Base-by-base conservation (phyloP, 2,797 vertebrate genomes). In the Periparus ater region DNA sequence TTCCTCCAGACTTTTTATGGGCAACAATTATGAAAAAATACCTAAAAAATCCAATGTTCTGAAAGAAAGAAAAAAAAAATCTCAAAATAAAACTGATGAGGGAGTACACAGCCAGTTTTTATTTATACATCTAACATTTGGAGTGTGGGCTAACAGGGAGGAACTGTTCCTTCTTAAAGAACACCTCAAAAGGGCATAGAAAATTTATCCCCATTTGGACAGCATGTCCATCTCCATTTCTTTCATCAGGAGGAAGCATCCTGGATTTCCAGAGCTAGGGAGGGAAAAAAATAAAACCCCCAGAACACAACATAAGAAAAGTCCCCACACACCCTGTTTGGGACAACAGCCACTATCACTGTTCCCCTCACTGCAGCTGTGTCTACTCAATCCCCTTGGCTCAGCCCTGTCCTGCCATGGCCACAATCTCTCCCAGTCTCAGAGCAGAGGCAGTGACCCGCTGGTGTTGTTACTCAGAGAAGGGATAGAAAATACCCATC, bases 71-170 rank as follows among this genome's bases (percentile, higher is more conserved):
- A 10, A 6, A 60, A 65, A 55, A 73, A 87, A 57, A 32, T 26
- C 88, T 58, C 60, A 70, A 86, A 91, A 90, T 88, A 89, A 94
- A 91, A 91, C 84, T 55, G 51, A 62, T 86, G 77, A 92, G 44
- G 53, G 45, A 90, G 51, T 89, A 91, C 62, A 90, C 50, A 81
- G 83, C 11, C 82, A 89, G 76, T n/a, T 91, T 92, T 94, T 90
- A 96, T 93, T 95, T 85, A 94, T 86, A 86, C 26, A 91, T 62
- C 38, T 78, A 96, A 90, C 93, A 91, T 86, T 80, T 89, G 79
- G 85, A 89, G 82, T 63, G 82, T 93, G 90, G 90, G 88, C 95
- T 93, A 94, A 88, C 40, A 76, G 54, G 70, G 84, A 93, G 85
- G 58, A 92, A 93, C 77, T 86, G 88, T 86, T 94, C 73, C 72